Base-by-base conservation (phyloP, 1,140 invertebrate genomes). In the Diabrotica virgifera region DNA sequence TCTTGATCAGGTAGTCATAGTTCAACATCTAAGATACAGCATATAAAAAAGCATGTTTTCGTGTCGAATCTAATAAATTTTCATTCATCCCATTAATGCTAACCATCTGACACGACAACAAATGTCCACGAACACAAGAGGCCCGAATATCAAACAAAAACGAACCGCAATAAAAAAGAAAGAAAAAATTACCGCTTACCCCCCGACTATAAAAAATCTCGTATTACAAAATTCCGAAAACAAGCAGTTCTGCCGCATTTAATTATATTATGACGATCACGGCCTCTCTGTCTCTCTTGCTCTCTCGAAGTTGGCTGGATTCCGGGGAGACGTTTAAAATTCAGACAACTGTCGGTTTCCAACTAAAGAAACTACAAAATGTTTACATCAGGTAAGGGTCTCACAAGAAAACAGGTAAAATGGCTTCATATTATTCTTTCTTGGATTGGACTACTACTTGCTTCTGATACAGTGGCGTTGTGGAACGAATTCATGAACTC, bases 201-300 rank as follows among this genome's bases (percentile, higher is more conserved):
- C 38, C 14, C 12, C 58, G 38, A 36, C 11, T 38, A 38, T 14
- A 51, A 59, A 59, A 59, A 50, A 59, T 59, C 58, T 59, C 58
- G 58, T 46, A 59, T 59, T 59, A 59, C 58, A 50, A 59, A 59
- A 59, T 59, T 59, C 58, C 58, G 58, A 59, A 59, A 59, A 59
- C 38, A 40, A 59, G 10, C 40, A 37, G 40, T 59, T 59, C 58
- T 59, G 58, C 58, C 38, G 58, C 58, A 59, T 59, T 59, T 59
- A 59, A 59, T 59, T 59, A 59, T 59, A 59, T 59, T 59, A 59
- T 59, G 58, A 59, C 40, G 58, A 37, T 46, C 12, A 13, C 58
- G n/a, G 40, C n/a, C n/a, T 46, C 40, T 24, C 24, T 24, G 1
- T 24, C 24, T 46, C 40, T 46, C 40, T 46, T 46, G 5, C 24